These are phyloP conservation scores for Lapara coniferarum DNA, from an alignment of 2,888 invertebrate genomes.

Conservation along the genomic window DNA sequence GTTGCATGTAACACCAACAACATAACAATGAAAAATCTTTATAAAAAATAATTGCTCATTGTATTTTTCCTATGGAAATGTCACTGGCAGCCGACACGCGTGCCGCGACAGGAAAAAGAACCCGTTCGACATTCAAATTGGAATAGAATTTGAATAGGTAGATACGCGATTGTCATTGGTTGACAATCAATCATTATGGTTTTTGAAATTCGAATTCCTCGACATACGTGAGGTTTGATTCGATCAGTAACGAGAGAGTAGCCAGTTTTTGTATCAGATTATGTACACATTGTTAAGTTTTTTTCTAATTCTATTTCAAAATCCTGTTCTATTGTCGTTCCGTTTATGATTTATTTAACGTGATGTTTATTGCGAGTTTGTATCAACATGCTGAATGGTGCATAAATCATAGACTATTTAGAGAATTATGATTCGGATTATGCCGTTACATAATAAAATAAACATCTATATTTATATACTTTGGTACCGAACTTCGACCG, in stretches of 20 bases:
- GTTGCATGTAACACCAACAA: constrained; percentile 33
- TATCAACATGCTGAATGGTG: constrained; percentile 33
- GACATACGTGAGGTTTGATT: constrained; percentile 71
- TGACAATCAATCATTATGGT: constrained; percentile 82
- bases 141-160: constrained; percentile 76
- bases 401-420: constrained; percentile 21
- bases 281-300: constrained; percentile 45
- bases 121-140: constrained; percentile 78
- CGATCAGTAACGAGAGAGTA: constrained; percentile 63
- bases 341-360: constrained; percentile 40
- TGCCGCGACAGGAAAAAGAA: constrained; percentile 70
- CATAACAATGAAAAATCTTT: constrained; percentile 51
- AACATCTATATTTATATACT: neutral
- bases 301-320: constrained; percentile 42
- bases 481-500: neutral
- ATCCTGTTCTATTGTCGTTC: constrained; percentile 43
- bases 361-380: constrained; percentile 41
- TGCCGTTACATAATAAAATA: neutral
- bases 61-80: constrained; percentile 65
- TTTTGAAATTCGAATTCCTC: constrained; percentile 77
- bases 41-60: constrained; percentile 69
- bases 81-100: constrained; percentile 61
- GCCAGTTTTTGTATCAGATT: constrained; percentile 55
- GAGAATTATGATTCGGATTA: constrained; percentile 4
- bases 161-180: constrained; percentile 78